A percentile compares a stretch with the other conserved stretches of the same genome.
Conservation (phyloP, 2,888 invertebrate species). For the Keiferia lycopersicella region DNA sequence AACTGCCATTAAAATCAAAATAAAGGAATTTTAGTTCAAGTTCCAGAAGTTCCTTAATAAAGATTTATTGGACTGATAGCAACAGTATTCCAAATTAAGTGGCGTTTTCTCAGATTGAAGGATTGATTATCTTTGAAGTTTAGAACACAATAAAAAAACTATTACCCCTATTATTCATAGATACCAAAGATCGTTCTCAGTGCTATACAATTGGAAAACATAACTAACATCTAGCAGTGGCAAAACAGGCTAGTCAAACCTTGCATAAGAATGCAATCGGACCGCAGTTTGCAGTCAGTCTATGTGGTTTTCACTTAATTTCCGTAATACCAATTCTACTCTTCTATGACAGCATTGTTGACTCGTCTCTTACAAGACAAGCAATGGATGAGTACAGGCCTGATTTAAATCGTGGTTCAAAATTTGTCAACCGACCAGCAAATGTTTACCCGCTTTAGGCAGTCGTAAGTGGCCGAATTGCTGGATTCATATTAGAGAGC, state of each 20-base stretch:
- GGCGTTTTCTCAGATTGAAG: too few species aligned
- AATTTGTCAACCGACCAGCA: constrained; percentile 11
- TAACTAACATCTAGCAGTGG: too few species aligned
- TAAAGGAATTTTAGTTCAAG: too few species aligned
- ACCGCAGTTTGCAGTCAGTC: not conserved
- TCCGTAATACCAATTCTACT: not conserved
- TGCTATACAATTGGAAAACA: too few species aligned
- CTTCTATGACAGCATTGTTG: not conserved
- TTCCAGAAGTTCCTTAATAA: too few species aligned
- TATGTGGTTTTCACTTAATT: not conserved
- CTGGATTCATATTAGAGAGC: not conserved
- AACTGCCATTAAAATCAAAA: not conserved
- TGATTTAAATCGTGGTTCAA: not conserved
- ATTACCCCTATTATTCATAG: too few species aligned
- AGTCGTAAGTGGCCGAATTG: constrained; percentile 8
- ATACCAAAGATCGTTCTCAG: too few species aligned
- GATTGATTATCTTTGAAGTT: too few species aligned
- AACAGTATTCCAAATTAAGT: too few species aligned
- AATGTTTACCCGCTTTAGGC: constrained; percentile 6
- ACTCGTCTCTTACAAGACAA: not conserved
- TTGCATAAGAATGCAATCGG: not conserved
- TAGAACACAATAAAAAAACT: too few species aligned
- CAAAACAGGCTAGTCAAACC: too few species aligned
- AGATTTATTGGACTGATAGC: too few species aligned
- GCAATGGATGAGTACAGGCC: not conserved